Evolutionary conservation across 2,888 invertebrate species (phyloP), one percentile per base, ranked within the genome.

Genomic region (Tenthredo mesomela): DNA sequence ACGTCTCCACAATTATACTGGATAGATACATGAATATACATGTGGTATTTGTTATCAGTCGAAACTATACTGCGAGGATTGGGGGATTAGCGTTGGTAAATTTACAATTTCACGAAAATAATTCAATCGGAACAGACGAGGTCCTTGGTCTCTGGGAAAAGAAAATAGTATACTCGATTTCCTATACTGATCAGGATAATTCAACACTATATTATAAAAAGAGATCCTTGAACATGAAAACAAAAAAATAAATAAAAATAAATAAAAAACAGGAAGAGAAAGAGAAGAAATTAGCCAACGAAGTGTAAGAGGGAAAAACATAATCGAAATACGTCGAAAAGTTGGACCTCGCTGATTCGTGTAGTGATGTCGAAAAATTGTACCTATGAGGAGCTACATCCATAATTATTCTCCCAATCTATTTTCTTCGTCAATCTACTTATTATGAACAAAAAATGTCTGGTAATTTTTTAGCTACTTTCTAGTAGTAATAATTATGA

Each of bases 11-110:
- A 65, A 65, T 65, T 65, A 65, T 65, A 25, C 61, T 10, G 61
- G 40, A 71, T 37, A 71, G 71, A 71, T 7, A 40, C 61, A 65
- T 65, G 61, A 21, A 65, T 65, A 65, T 65, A 65, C 61, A 65
- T 65, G 25, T 25, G 61, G 25, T n/a, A 21, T 65, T 65, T 65
- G 61, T 65, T 65, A 43, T 21, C 33, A 15, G 43, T 37, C 10
- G 47, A 73, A 73, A 73, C 21, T 33, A 33, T 21, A n/a, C 70
- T 7, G 37, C 10, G 40, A 40, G 40, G 40, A 40, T 40, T 40
- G 9, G 40, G 40, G 37, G 9, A 0, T 40, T 40, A 40, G 9
- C 40, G 21, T 54, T 54, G 40, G 70, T n/a, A 70, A 40, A 70
- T 70, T 40, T 37, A 70, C 70, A 37, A 70, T 33, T 70, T 70